These are phyloP conservation scores for Bombus sibiricus DNA, from an alignment of 1,140 invertebrate species.

Conservation along the genomic window DNA sequence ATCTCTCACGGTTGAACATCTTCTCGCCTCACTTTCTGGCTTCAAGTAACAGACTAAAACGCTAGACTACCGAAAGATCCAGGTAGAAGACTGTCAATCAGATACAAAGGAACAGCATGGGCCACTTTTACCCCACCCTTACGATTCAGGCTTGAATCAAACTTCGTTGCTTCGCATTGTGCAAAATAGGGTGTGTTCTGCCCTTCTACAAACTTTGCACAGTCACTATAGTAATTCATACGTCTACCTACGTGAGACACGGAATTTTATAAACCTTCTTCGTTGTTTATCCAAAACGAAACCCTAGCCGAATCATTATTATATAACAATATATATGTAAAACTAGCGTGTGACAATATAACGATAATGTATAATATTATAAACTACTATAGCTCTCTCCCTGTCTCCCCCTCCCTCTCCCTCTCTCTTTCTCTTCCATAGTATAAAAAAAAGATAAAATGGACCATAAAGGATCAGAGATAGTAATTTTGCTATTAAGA, in stretches of 20 bases:
- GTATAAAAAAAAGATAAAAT: neutral
- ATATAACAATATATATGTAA: no score
- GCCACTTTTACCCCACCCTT: neutral
- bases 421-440: no score
- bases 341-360: no score
- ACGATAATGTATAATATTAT: neutral
- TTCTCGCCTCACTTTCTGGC: no score
- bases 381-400: neutral
- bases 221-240: neutral
- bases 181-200: neutral
- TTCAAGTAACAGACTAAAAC: neutral
- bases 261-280: neutral
- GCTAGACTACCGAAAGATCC: neutral
- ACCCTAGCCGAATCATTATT: no score
- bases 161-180: slow-evolving; percentile 11
- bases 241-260: neutral
- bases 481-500: neutral
- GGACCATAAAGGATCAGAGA: neutral
- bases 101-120: neutral
- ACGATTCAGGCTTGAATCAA: neutral
- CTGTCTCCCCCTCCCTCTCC: no score
- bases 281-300: neutral
- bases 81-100: slow-evolving; percentile 12
- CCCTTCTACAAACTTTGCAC: neutral
- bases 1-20: neutral